Conservation (phyloP, 1,140 invertebrate species). For the Wasmannia auropunctata region DNA sequence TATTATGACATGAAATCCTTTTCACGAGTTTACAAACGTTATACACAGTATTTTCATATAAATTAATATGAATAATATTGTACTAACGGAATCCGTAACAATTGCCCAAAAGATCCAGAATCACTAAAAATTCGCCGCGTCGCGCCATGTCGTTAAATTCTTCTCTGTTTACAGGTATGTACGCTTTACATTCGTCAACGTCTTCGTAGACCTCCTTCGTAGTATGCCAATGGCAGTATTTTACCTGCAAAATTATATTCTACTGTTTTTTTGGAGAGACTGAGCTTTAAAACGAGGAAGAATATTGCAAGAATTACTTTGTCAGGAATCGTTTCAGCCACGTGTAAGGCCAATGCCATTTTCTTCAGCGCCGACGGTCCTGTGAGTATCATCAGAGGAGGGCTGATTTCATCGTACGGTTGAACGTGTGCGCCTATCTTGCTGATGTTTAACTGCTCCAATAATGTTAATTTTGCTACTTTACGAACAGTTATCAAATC, state of each 20-base stretch:
- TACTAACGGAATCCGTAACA: slow-evolving; percentile 79
- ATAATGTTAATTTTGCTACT: slow-evolving; percentile 74
- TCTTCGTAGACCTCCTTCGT: slow-evolving; percentile 64
- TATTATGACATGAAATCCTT: neutral
- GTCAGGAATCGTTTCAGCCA: slow-evolving; percentile 61
- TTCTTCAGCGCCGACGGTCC: slow-evolving; percentile 76
- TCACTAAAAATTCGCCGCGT: slow-evolving; percentile 75
- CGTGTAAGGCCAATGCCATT: slow-evolving; percentile 60
- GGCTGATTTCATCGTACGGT: slow-evolving; percentile 73
- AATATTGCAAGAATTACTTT: slow-evolving; percentile 63
- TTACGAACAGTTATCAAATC: slow-evolving; percentile 69
- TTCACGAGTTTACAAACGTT: neutral
- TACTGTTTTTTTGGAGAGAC: neutral
- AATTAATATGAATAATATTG: neutral
- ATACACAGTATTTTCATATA: neutral
- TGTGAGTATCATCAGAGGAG: slow-evolving; percentile 74
- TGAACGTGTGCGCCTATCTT: slow-evolving; percentile 70
- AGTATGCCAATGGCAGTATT: slow-evolving; percentile 75
- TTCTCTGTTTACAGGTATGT: slow-evolving; percentile 68
- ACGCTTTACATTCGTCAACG: slow-evolving; percentile 60
- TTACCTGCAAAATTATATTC: slow-evolving; percentile 58
- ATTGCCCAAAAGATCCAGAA: slow-evolving; percentile 74
- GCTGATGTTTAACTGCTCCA: slow-evolving; percentile 75
- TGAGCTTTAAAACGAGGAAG: neutral
- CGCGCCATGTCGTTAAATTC: slow-evolving; percentile 71